phyloP scores from a whole-genome alignment of 1,140 invertebrate genomes.

The Araneus ventricosus region DNA sequence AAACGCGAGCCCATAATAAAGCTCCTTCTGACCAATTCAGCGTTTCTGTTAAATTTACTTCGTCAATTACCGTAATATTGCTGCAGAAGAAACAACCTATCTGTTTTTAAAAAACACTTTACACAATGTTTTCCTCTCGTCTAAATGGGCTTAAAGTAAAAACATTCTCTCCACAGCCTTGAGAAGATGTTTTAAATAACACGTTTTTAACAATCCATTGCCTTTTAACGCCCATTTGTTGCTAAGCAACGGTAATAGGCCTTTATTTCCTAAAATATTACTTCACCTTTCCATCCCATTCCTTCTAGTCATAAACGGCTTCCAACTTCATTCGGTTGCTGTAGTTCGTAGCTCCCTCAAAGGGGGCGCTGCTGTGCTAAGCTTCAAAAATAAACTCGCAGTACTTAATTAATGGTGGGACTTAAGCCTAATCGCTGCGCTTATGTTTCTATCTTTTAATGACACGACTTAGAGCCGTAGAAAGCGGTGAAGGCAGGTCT shows the following conservation, averaged over 20 bases:
- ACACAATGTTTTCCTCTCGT: slow-evolving; percentile 10
- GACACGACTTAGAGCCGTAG: slow-evolving; percentile 39
- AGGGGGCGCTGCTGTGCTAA: background rate
- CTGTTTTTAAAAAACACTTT: slow-evolving; percentile 23
- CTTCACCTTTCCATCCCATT: background rate
- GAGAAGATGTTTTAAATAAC: slow-evolving; percentile 30
- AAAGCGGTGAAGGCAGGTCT: slow-evolving; percentile 9
- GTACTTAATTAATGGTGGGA: slow-evolving; percentile 34
- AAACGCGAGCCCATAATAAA: background rate
- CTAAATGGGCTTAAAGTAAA: background rate
- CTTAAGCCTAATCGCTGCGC: slow-evolving; percentile 44
- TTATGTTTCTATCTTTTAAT: slow-evolving; percentile 63
- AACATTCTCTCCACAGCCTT: background rate
- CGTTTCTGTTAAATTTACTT: background rate
- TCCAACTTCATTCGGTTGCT: background rate
- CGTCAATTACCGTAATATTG: slow-evolving; percentile 14
- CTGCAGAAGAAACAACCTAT: background rate
- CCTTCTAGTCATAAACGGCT: slow-evolving; percentile 20
- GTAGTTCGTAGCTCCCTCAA: background rate
- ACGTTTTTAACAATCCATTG: slow-evolving; percentile 53
- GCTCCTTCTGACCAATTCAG: background rate
- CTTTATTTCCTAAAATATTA: slow-evolving; percentile 50
- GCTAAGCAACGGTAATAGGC: slow-evolving; percentile 30
- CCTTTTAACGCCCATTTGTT: slow-evolving; percentile 43
- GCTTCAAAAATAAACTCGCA: slow-evolving; percentile 48